Base-by-base conservation (phyloP, 92 coral and sea anemone genomes). In the Desmophyllum pertusum region DNA sequence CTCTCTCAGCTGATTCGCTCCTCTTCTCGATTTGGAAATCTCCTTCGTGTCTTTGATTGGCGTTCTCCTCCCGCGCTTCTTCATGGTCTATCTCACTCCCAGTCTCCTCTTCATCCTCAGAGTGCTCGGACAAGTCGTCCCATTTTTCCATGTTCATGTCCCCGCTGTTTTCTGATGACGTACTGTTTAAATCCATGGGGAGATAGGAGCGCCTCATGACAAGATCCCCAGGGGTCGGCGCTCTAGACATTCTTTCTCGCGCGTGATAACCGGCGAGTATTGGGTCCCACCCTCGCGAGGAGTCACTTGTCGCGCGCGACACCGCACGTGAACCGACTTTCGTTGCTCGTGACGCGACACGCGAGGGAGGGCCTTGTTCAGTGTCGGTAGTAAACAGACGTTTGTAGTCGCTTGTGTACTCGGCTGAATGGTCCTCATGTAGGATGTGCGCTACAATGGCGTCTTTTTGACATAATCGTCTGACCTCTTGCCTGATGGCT, bases 221-320 rank as follows among this genome's bases (percentile, higher is more conserved):
- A 15, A 96, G 67, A 25, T 79, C 85, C 43, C 94, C 90, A 77
- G 98, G 98, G 36, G 96, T 83, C 30, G 94, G 93, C n/a, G 92
- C 94, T 35, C 94, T 87, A 46, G 98, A 96, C 96, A 96, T 88
- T 53, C 88, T 91, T 38, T 93, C 97, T 37, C 98, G 90, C 62
- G 98, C 98, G 42, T 93, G 98, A 81, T 88, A 96, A 19, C 98
- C 98, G 15, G 94, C 98, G 62, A 96, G 87, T 75, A 96, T 96
- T 67, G 98, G 98, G 57, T 96, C 98, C 96, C 98, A 96, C 66
- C 98, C 98, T 90, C 95, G 97, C 81, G 90, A 85, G 81, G 95
- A 95, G 30, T 85, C 87, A 67, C 90, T 90, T 17, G 94, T 92
- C 45, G 95, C 91, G 43, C 91, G 89, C 17, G 87, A 84, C 19